Evolutionary conservation across 2,888 invertebrate species (phyloP), one percentile per base, ranked within the genome.

Genomic region (Charanyca ferruginea): DNA sequence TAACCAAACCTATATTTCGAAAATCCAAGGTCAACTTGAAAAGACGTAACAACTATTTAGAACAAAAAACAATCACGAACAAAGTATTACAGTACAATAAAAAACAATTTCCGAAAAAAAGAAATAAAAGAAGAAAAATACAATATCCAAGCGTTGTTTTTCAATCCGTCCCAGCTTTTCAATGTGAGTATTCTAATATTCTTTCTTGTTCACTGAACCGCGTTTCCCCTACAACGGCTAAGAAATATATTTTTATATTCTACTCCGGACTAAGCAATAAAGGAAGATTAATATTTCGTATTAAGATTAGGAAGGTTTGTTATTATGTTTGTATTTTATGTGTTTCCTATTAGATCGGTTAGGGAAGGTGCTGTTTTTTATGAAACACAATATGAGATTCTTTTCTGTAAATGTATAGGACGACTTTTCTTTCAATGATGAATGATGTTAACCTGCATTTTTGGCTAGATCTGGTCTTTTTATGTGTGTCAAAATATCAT

Each of bases 251-350:
- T 84, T 84, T 83, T 86, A 83, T 83, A 74, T n/a, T 82, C 57
- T 77, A 71, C 79, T 61, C 60, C 78, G 68, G 67, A 45, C 60
- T 72, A 64, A 69, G 85, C 85, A 87, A 88, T 88, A 89, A 87
- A 82, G 81, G 74, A 78, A 85, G 88, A 89, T 89, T 89, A 88
- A 89, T 89, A 88, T 87, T 89, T 85, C 70, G 74, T 84, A 80
- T 85, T 84, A 84, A 81, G 83, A 85, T 82, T 85, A 83, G 69
- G 74, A 76, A 73, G 76, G 79, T 70, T 66, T 57, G 63, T 66
- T 71, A 66, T 73, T 73, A 75, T 72, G 71, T 80, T 81, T 75
- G 71, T 80, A 52, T 77, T 74, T 75, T 78, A 78, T 75, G 53
- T 67, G 61, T 78, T 80, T 73, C 55, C 66, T 66, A 66, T 75